phyloP scores from a whole-genome alignment of 2,797 vertebrate genomes.

The Oophaga sylvatica region DNA sequence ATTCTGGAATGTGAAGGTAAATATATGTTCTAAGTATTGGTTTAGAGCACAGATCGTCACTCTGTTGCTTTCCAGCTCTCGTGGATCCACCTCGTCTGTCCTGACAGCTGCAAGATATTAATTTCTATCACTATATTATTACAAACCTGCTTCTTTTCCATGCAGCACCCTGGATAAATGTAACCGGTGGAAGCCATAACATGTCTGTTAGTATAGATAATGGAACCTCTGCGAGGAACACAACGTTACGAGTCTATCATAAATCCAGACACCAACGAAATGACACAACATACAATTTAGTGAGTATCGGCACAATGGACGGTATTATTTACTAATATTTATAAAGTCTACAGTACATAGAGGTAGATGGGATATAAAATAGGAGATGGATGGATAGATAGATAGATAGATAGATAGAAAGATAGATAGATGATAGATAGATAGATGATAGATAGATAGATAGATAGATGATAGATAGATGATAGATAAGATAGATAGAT shows the following conservation, averaged over 20 bases:
- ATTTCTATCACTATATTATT: background rate
- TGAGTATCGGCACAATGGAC: background rate
- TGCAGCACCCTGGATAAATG: conserved; percentile 67
- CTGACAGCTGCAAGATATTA: background rate
- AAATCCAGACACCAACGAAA: background rate
- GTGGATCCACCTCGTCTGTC: background rate
- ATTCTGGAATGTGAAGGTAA: conserved; percentile 15
- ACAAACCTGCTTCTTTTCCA: background rate
- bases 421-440: too few species aligned
- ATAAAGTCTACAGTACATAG: background rate
- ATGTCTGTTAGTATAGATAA: conserved; percentile 65
- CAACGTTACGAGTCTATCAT: background rate
- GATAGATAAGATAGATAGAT: too few species aligned
- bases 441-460: background rate
- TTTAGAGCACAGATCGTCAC: background rate
- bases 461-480: background rate
- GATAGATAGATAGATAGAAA: too few species aligned
- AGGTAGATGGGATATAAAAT: background rate
- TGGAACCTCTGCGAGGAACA: conserved; percentile 43
- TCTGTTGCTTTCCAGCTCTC: background rate
- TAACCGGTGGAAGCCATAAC: conserved; percentile 58
- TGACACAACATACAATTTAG: background rate
- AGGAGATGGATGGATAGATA: background rate
- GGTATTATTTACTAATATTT: background rate
- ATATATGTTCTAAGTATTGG: background rate